Conservation (phyloP, 2,797 vertebrate species). For the Pampus argenteus region DNA sequence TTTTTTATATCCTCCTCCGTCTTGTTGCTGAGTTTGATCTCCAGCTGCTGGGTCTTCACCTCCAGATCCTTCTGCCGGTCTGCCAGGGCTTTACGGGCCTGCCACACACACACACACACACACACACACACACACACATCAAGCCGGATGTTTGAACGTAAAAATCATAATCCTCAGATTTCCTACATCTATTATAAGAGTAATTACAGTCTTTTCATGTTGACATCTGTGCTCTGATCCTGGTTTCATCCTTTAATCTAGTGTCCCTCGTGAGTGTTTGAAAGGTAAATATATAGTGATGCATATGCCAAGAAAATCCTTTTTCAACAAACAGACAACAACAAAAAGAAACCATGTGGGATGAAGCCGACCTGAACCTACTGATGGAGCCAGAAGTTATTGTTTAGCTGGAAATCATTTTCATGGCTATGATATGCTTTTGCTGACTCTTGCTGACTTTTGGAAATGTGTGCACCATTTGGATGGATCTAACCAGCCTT, state of each 20-base stretch:
- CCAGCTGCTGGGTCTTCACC: slow-evolving; percentile 97
- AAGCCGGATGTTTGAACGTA: slow-evolving; percentile 8
- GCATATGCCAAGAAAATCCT: slow-evolving; percentile 11
- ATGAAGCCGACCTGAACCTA: slow-evolving; percentile 1
- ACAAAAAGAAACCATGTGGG: slow-evolving; percentile 8
- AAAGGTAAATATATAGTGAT: slow-evolving; percentile 31
- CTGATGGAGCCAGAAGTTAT: slow-evolving; percentile 8
- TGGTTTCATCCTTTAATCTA: slow-evolving; percentile 54
- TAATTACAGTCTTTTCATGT: slow-evolving; percentile 55
- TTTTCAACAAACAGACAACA: slow-evolving; percentile 13
- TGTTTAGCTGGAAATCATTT: not conserved
- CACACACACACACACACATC: slow-evolving; percentile 29
- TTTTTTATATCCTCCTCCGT: slow-evolving; percentile 99
- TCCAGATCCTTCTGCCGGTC: slow-evolving; percentile 98
- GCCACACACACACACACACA: slow-evolving; percentile 28
- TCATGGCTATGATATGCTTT: not conserved
- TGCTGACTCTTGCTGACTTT: not conserved
- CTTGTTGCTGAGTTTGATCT: slow-evolving; percentile 98
- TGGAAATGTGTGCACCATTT: not conserved
- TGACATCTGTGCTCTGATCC: slow-evolving; percentile 22
- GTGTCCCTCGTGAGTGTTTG: slow-evolving; percentile 22
- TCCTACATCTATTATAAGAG: slow-evolving; percentile 38
- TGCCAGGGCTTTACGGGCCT: slow-evolving; percentile 95
- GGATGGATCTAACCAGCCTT: not conserved
- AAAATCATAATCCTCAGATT: slow-evolving; percentile 55